Conservation (phyloP, 1,140 invertebrate species). For the Scaptodrosophila lebanonensis region DNA sequence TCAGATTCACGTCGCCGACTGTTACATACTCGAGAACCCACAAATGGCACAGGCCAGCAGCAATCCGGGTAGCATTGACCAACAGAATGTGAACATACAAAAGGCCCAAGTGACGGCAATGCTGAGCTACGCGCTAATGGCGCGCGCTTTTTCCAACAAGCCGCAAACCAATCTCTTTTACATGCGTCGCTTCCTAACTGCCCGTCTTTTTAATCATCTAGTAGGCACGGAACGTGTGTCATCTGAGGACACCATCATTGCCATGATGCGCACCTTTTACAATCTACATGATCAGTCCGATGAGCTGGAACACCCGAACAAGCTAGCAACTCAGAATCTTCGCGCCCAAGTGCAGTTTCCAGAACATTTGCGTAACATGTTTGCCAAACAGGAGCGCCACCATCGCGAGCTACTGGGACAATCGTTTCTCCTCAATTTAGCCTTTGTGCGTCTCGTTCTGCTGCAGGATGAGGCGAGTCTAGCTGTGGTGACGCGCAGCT, state of each 20-base stretch:
- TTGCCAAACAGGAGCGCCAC: constrained; percentile 42
- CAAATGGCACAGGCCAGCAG: constrained; percentile 62
- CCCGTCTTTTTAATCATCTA: constrained; percentile 64
- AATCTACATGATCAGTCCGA: constrained; percentile 23
- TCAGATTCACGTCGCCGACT: constrained; percentile 64
- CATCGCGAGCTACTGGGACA: constrained; percentile 66
- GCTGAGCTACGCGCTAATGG: constrained; percentile 51
- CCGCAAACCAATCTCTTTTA: constrained; percentile 49
- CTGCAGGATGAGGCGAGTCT: constrained; percentile 50
- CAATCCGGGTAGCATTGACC: constrained; percentile 65
- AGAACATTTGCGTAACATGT: constrained; percentile 30
- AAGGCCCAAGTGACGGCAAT: constrained; percentile 63
- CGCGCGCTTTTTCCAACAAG: constrained; percentile 17
- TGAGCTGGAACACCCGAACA: background rate
- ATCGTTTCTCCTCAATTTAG: constrained; percentile 58
- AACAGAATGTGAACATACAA: constrained; percentile 73
- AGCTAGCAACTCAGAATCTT: background rate
- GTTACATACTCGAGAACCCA: constrained; percentile 68
- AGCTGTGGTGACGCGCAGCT: constrained; percentile 29
- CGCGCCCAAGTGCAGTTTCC: constrained; percentile 50
- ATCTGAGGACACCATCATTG: constrained; percentile 51
- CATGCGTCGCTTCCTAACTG: constrained; percentile 54
- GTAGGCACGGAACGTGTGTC: constrained; percentile 68
- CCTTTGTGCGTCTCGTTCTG: constrained; percentile 62
- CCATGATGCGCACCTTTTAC: constrained; percentile 53